Base-by-base conservation (phyloP, 2,797 vertebrate species). In the Sebastes kiyomatsui region DNA sequence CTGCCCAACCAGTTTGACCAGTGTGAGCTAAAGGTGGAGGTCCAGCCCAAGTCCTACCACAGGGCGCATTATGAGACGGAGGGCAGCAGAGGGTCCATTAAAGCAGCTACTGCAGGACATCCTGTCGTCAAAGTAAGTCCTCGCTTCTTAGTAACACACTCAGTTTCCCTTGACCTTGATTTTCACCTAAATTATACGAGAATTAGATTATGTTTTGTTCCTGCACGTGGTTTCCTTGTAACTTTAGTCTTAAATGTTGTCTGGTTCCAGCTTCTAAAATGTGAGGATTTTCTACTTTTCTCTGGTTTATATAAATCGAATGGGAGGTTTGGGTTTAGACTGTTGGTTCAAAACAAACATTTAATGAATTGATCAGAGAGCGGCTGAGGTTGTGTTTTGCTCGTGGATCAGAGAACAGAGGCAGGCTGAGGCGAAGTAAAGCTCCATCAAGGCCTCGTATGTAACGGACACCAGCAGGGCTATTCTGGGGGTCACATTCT, bases 41-140 rank as follows among this genome's bases (percentile, higher is more conserved):
- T 98, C 28, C 97, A 99, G 87, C 98, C 98, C 79, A 97, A 95
- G 91, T 95, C 96, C 61, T 97, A 98, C 91, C 98, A 99, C 95
- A 94, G 98, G 94, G 98, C 98, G 8, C 98, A 99, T 91, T 99
- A 99, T 64, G 98, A 99, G 95, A 99, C 98, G 0, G 98, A 99
- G 94, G 98, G 98, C 85, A 99, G 98, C 92, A 95, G 98, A 84
- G 98, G 98, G 72, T 96, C 98, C 83, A 96, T 99, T 33, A 99
- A 99, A 91, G 96, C 98, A 23, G 90, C 95, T 9, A 94, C 96
- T 25, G 97, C 96, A 78, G 97, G 97, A 77, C 97, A 99, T 82
- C 98, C 98, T 58, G 88, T 98, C 33, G 93, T 99, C 52, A 98
- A 97, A 96, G 98, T 98, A 90, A 89, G 54, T n/a, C 54, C 49